A percentile compares a stretch with the other conserved stretches of the same genome.
phyloP scores from a whole-genome alignment of 2,888 invertebrate species.

The Drosophila glabriapex region DNA sequence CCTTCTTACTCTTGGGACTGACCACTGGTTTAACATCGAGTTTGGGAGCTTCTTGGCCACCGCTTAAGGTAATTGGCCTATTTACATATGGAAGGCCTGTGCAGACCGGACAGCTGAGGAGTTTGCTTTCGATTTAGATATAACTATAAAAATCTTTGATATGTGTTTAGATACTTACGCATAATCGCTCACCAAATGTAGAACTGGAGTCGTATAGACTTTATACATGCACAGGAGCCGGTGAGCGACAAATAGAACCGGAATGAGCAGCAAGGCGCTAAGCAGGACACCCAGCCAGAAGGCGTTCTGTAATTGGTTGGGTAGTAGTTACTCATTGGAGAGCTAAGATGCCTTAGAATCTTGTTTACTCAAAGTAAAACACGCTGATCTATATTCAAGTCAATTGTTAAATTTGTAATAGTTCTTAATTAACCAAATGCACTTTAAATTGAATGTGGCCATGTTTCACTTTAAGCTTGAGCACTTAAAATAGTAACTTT shows the following conservation, averaged over 20 bases:
- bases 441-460: neutral
- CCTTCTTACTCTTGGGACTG: neutral
- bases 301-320: conserved; percentile 89
- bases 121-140: neutral
- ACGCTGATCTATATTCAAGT: too few relatives aligned
- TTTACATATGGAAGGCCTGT: neutral
- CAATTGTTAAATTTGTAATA: neutral
- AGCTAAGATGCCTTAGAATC: neutral
- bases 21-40: neutral
- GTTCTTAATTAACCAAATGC: neutral
- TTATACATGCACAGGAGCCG: conserved; percentile 91
- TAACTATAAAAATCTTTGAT: neutral
- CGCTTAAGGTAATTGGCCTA: neutral
- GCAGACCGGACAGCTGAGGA: conserved; percentile 3
- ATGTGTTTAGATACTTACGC: neutral
- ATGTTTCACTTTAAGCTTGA: too few relatives aligned
- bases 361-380: neutral
- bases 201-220: neutral
- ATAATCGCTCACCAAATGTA: neutral
- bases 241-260: conserved; percentile 91
- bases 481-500: neutral
- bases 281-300: conserved; percentile 96
- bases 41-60: conserved; percentile 3
- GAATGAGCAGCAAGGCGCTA: conserved; percentile 92
- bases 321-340: neutral